Evolutionary conservation across 1,140 invertebrate genomes (phyloP), one percentile per base, ranked within the genome.

Genomic region (Drosophila melanogaster): DNA sequence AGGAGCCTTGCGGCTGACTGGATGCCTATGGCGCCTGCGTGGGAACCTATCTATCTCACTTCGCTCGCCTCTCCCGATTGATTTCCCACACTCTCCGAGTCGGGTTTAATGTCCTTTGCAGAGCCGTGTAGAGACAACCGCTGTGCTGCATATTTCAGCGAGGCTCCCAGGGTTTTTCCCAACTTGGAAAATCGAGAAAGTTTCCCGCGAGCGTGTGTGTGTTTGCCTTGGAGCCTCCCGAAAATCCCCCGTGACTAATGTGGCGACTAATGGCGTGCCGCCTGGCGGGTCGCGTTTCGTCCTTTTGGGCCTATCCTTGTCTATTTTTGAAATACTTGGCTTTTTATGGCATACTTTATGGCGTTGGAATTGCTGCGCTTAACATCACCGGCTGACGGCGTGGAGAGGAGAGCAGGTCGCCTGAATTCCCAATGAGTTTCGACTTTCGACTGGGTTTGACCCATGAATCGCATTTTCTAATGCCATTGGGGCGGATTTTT

Each of bases 51-150:
- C 56, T 49, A 30, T 30, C 30, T 0, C 30, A 8, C 26, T 26
- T 6, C 26, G 1, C 40, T 74, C 44, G 30, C 66, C 41, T 40
- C 35, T 47, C 14, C 7, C 41, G 10, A 3, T 12, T 8, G 17
- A 35, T 33, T 43, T 38, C 35, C 37, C n/a, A n/a, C n/a, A 26
- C 12, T 17, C 30, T 35, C 4, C 4, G 10, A 47, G 33, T 49
- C 58, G 87, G 87, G 86, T 90, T 90, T 90, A 90, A 90, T 90
- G 86, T 83, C 86, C 86, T 90, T 86, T 87, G 79, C 79, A 89
- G 83, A 89, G 83, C 65, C 55, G 58, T 65, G 51, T 86, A 86
- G 79, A 86, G 86, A 86, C 73, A 56, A 61, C 58, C 54, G 46
- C 72, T 73, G 83, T 51, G 46, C 72, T 73, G 83, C 75, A 77